Conservation (phyloP, 1,140 invertebrate species). For the Ditylenchus dipsaci region DNA sequence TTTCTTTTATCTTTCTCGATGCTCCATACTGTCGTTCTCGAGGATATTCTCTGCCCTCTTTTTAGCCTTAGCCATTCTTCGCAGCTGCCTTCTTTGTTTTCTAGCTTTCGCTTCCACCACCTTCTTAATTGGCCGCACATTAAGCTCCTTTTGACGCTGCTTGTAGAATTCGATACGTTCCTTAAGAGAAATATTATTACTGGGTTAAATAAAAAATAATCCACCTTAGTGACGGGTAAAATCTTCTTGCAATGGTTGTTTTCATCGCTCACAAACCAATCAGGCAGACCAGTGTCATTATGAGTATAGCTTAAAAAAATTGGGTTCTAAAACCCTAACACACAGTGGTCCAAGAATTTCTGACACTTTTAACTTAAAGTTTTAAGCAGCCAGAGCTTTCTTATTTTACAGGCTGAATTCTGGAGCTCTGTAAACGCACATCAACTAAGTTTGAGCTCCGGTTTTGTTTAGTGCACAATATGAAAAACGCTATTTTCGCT, state of each 20-base stretch:
- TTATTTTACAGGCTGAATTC: too few species aligned
- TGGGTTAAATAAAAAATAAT: conserved; percentile 22
- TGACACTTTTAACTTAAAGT: too few species aligned
- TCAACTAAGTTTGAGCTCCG: too few species aligned
- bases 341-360: too few species aligned
- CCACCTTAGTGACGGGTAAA: conserved; percentile 72
- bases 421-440: too few species aligned
- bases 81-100: conserved; percentile 76
- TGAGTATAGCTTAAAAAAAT: conserved; percentile 60
- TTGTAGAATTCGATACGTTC: conserved; percentile 64
- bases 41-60: conserved; percentile 87
- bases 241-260: conserved; percentile 78
- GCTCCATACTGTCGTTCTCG: conserved; percentile 80
- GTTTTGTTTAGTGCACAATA: too few species aligned
- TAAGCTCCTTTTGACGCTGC: conserved; percentile 73
- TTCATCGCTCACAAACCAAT: conserved; percentile 94
- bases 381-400: too few species aligned
- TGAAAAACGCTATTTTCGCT: too few species aligned
- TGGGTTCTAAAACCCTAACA: not conserved
- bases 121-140: conserved; percentile 92
- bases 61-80: conserved; percentile 81
- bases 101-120: conserved; percentile 94
- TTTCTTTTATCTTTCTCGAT: conserved; percentile 85
- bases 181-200: conserved; percentile 44
- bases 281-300: conserved; percentile 78